Conservation (phyloP, 2,888 invertebrate species). For the Apoderus coryli region DNA sequence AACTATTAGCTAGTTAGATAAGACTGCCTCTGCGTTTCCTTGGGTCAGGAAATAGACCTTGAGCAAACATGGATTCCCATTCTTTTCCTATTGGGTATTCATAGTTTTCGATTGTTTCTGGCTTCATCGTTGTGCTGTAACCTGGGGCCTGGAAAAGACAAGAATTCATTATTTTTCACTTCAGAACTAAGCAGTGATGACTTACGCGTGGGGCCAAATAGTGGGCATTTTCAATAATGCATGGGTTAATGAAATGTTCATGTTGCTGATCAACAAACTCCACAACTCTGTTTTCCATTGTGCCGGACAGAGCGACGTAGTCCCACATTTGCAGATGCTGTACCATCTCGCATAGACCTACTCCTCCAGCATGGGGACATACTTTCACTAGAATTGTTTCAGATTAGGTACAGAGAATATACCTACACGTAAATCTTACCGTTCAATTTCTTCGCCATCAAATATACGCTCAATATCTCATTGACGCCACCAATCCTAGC, state of each 20-base stretch:
- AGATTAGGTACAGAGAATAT: no score
- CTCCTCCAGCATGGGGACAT: conserved; percentile 90
- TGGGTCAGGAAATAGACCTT: conserved; percentile 42
- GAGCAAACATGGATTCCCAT: conserved; percentile 54
- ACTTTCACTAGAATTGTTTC: conserved; percentile 60
- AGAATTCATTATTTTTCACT: conserved; percentile 5
- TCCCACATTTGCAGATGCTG: conserved; percentile 88
- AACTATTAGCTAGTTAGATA: no score
- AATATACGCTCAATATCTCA: conserved; percentile 72
- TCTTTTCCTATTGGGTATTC: conserved; percentile 64
- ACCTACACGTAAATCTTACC: conserved; percentile 36
- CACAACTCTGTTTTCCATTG: conserved; percentile 55
- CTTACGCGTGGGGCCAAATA: conserved; percentile 63
- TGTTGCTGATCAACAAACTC: conserved; percentile 87
- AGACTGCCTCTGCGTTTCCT: conserved; percentile 20
- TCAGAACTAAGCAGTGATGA: no score
- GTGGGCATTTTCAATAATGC: conserved; percentile 49
- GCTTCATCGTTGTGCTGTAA: conserved; percentile 68
- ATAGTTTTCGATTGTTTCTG: conserved; percentile 50
- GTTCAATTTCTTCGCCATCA: conserved; percentile 76
- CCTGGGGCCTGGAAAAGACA: conserved; percentile 46
- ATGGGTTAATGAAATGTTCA: conserved; percentile 70
- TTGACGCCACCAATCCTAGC: conserved; percentile 79
- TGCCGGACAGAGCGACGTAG: conserved; percentile 57
- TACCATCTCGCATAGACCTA: conserved; percentile 87